Percentiles rank a stretch among this genome's conserved stretches.
phyloP scores from a whole-genome alignment of 1,140 invertebrate genomes.

The Drosophila equinoxialis region DNA sequence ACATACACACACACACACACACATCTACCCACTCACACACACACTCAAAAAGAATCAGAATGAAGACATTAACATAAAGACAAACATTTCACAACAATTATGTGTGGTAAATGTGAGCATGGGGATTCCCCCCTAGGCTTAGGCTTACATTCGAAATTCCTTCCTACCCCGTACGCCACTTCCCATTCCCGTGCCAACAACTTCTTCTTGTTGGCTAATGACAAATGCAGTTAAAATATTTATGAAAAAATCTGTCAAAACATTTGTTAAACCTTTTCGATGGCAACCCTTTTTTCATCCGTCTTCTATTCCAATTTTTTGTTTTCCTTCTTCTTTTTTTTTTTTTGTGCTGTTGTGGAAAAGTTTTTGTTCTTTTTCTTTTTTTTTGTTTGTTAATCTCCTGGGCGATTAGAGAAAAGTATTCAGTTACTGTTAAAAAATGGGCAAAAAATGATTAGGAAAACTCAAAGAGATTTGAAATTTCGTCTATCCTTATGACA shows the following conservation, averaged over 20 bases:
- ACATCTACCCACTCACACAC: background rate
- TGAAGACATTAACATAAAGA: constrained; percentile 51
- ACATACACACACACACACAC: background rate
- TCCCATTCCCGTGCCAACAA: background rate
- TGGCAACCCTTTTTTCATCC: constrained; percentile 1
- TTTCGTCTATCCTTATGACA: background rate
- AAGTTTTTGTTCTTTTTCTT: background rate
- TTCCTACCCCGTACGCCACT: background rate
- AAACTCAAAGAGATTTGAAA: constrained; percentile 7
- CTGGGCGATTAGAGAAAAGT: constrained; percentile 13
- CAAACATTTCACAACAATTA: constrained; percentile 9
- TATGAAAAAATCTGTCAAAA: constrained; percentile 29
- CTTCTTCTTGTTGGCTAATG: background rate
- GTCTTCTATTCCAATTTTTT: background rate
- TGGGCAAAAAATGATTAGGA: background rate
- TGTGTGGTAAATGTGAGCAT: background rate
- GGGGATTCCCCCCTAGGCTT: background rate
- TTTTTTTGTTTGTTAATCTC: constrained; percentile 5
- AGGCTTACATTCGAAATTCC: background rate
- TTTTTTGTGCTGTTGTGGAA: background rate
- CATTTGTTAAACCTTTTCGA: constrained; percentile 24
- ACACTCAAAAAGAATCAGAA: constrained; percentile 16
- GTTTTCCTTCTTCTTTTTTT: background rate
- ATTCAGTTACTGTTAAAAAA: constrained; percentile 11
- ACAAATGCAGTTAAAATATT: constrained; percentile 10